These are phyloP conservation scores for Saccostrea glomerata DNA, from an alignment of 1,140 invertebrate species.

Conservation along the genomic window DNA sequence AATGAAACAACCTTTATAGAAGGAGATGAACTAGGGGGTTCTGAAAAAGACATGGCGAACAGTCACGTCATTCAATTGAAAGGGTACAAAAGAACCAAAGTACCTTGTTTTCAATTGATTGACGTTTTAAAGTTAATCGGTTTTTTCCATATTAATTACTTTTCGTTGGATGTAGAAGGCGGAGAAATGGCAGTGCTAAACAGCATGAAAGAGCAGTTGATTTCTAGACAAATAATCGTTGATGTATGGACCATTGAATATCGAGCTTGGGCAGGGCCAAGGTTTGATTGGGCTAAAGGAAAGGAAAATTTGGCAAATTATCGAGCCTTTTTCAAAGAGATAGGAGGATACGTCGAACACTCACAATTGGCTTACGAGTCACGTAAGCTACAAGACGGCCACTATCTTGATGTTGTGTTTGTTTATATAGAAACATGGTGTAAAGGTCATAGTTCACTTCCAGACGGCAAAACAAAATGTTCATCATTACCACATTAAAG, in stretches of 20 bases:
- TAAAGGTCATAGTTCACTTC: neutral
- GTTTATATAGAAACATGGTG: constrained; percentile 32
- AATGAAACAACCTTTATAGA: neutral
- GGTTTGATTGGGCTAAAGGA: neutral
- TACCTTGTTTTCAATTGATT: neutral
- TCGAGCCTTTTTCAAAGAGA: neutral
- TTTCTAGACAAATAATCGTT: neutral
- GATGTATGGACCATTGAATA: constrained; percentile 26
- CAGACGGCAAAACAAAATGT: constrained; percentile 6
- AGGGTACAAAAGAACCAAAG: neutral
- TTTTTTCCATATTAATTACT: constrained; percentile 2
- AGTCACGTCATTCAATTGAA: neutral
- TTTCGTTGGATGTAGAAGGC: constrained; percentile 1
- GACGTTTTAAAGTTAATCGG: neutral
- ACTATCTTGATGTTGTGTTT: constrained; percentile 42
- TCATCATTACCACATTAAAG: neutral
- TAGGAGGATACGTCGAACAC: neutral
- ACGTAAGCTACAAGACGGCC: neutral
- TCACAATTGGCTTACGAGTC: neutral
- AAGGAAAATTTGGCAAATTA: neutral
- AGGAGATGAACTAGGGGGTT: neutral
- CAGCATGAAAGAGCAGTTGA: constrained; percentile 7
- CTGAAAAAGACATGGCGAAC: neutral
- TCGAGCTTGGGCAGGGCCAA: neutral
- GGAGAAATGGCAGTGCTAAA: neutral